These are phyloP conservation scores for Chanos chanos DNA, from an alignment of 2,797 vertebrate species.

Conservation along the genomic window DNA sequence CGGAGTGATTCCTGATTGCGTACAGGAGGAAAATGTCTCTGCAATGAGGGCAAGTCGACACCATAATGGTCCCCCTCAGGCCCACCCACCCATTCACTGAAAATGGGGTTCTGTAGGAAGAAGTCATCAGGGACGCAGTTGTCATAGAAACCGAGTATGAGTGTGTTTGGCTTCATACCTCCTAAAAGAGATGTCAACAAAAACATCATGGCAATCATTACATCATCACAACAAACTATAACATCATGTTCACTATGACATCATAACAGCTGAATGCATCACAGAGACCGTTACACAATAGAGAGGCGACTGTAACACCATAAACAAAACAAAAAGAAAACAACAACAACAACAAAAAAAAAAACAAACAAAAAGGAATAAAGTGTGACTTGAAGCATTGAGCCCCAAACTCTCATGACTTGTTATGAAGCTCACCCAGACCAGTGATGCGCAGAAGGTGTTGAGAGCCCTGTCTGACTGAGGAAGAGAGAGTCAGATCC, in stretches of 20 bases:
- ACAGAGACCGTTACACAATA: too few relatives aligned
- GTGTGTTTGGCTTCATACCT: constrained; percentile 90
- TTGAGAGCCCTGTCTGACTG: constrained; percentile 87
- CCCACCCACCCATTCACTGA: constrained; percentile 62
- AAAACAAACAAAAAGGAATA: too few relatives aligned
- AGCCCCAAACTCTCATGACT: too few relatives aligned
- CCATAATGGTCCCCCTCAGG: constrained; percentile 76
- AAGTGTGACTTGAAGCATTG: too few relatives aligned
- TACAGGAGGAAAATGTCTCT: constrained; percentile 84
- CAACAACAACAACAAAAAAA: too few relatives aligned
- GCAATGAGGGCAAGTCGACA: constrained; percentile 77
- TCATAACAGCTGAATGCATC: too few relatives aligned
- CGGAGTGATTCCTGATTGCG: constrained; percentile 74
- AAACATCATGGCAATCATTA: too few relatives aligned
- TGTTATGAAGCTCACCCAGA: constrained; percentile 79
- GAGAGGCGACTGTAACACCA: too few relatives aligned
- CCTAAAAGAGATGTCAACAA: constrained; percentile 66
- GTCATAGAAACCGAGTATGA: constrained; percentile 89
- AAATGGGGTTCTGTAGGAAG: constrained; percentile 81
- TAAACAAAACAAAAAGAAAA: too few relatives aligned
- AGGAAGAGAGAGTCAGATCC: constrained; percentile 83
- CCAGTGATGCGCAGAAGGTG: constrained; percentile 90
- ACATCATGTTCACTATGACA: too few relatives aligned
- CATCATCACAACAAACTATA: too few relatives aligned
- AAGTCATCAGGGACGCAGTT: constrained; percentile 82